Base-by-base conservation (phyloP, 1,140 invertebrate species). In the Zaprionus nigranus region DNA sequence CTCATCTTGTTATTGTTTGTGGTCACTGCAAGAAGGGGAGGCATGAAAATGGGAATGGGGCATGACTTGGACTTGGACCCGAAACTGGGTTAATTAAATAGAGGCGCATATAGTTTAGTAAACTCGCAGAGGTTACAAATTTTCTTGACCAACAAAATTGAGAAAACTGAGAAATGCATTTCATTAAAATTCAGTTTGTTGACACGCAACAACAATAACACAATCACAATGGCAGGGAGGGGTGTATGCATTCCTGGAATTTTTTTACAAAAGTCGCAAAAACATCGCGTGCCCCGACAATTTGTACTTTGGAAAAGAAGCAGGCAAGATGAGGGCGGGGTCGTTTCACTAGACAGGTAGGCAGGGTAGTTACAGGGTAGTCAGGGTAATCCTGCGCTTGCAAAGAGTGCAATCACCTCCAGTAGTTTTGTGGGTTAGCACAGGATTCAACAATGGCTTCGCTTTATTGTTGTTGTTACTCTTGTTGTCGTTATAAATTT, bases 351-450 rank as follows among this genome's bases (percentile, higher is more conserved):
- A 51, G 46, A 51, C 46, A 51, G 46, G 46, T 51, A 51, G 40
- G 12, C 38, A 34, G 38, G 15, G 40, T 5, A 46, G 40, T 46
- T 11, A 46, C 30, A n/a, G 36, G 6, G 34, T 43, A 24, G 38
- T 17, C 24, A 7, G 46, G 49, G 34, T 56, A 56, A 56, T 64
- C 51, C 51, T 40, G 17, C 7, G 53, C 63, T n/a, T 24, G 17
- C 26, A 11, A 69, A 11, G 26, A 69, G 82, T 82, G 71, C 82
- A 85, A 79, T 86, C 82, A 85, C 82, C 82, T 85, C 43, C 28
- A 22, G 30, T 60, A 22, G 36, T 63, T 71, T 83, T 72, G 59
- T 87, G 73, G 83, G 83, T 88, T 85, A 83, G 69, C 79, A n/a
- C n/a, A 86, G 80, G 75, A 82, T 66, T 17, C 54, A 57, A 20